Base-by-base conservation (phyloP, 2,113 vertebrate genomes). In the Delphinus delphis region DNA sequence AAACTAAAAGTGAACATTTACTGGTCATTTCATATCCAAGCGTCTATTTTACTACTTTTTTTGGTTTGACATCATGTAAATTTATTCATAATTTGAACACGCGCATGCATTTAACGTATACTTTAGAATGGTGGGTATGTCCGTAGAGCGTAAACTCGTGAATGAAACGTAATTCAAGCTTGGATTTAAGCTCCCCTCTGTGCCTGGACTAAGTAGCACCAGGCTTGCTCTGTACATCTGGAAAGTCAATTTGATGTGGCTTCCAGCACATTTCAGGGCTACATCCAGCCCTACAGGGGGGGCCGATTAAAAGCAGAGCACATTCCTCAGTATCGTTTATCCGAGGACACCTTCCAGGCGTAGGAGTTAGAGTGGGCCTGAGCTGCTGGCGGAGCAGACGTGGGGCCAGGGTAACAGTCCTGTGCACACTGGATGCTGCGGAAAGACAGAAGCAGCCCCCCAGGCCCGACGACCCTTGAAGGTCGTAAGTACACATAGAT, bases 231-330 rank as follows among this genome's bases (percentile, higher is more conserved):
- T 31, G 13, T 13, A 20, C 20, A 63, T 18, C 6, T 89, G 47
- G 31, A 70, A 86, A 92, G 79, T 47, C 41, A 70, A 58, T 65
- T 47, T 81, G 12, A n/a, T 60, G 71, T 53, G 12, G 44, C 58
- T 58, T 65, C 76, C 14, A 53, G 58, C n/a, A 13, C 20, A 38
- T 10, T 20, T 63, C 17, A 3, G 36, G 17, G 33, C 58, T 8
- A 5, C 6, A 4, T 11, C 11, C 12, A 12, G 36, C 50, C 18
- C 36, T 41, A 0, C 14, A n/a, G 0, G 33, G 47, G 47, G 21
- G 55, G 44, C 12, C 4, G 1, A 3, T 10, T 5, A n/a, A 50
- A 81, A 79, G 38, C n/a, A 4, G 6, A 71, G 18, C 18, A 7
- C 21, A 12, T 1, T 38, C 23, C 53, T 25, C 33, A 26, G 15